Conservation (phyloP, 2,888 invertebrate genomes). For the Drosophila monieri region DNA sequence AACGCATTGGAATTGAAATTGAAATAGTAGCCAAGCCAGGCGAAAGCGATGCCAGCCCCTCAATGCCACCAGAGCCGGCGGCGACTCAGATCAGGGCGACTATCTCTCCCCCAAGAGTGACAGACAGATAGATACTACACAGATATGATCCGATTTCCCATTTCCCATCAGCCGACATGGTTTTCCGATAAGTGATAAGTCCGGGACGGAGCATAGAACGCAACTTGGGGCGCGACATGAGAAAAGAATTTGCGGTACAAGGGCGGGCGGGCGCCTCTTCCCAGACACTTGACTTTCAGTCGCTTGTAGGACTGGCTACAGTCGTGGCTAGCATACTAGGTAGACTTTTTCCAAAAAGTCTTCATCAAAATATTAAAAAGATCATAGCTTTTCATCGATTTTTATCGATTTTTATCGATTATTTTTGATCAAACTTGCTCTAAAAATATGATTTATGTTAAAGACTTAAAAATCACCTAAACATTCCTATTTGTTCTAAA, state of each 20-base stretch:
- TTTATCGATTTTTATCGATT: no score
- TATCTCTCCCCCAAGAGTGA: neutral
- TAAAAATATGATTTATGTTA: no score
- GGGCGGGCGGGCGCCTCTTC: constrained; percentile 3
- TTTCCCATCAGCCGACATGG: constrained; percentile 14
- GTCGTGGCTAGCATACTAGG: neutral
- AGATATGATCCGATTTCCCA: constrained; percentile 9
- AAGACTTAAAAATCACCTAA: no score
- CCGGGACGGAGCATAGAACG: constrained; percentile 4
- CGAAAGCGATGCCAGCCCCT: constrained; percentile 56
- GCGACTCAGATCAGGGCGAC: constrained; percentile 27
- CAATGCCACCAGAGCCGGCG: constrained; percentile 50
- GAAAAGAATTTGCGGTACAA: constrained; percentile 37
- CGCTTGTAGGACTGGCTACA: constrained; percentile 9
- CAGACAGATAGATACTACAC: neutral
- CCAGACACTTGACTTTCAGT: constrained; percentile 9
- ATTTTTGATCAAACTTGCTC: no score
- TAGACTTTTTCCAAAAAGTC: no score
- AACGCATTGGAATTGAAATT: constrained; percentile 47
- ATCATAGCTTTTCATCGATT: no score
- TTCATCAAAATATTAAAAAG: no score
- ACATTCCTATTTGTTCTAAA: neutral
- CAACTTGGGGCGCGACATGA: constrained; percentile 36
- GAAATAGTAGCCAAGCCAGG: constrained; percentile 31
- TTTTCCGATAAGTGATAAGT: constrained; percentile 54